phyloP scores from a whole-genome alignment of 2,797 vertebrate genomes.

The Australoheros facetus region DNA sequence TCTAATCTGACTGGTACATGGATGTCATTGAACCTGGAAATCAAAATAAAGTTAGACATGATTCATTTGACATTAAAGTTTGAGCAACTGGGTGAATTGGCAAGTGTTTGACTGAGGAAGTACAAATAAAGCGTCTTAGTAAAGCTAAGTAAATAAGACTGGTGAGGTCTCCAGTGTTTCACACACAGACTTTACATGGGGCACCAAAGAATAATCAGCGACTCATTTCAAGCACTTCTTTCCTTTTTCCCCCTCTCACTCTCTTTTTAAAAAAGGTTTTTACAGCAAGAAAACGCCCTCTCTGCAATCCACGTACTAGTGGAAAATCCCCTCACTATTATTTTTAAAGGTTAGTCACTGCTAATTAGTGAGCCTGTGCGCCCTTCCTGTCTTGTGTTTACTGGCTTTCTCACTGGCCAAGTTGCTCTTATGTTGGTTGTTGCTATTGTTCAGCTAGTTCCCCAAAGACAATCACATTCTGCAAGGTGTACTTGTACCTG shows the following conservation, averaged over 20 bases:
- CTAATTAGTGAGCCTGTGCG: neutral
- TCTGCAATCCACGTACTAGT: neutral
- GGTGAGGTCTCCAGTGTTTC: neutral
- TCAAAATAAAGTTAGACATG: neutral
- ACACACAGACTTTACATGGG: neutral
- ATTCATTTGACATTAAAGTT: neutral
- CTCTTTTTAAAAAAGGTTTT: neutral
- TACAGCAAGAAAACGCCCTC: neutral
- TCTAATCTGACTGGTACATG: conserved; percentile 98
- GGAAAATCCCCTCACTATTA: neutral
- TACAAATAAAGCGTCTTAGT: neutral
- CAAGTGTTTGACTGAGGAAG: too few relatives aligned
- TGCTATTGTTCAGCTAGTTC: neutral
- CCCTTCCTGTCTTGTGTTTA: neutral
- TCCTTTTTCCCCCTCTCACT: neutral
- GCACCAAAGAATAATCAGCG: neutral
- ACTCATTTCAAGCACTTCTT: neutral
- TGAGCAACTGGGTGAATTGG: neutral
- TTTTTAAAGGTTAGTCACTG: neutral
- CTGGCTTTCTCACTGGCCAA: neutral
- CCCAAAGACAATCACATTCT: neutral
- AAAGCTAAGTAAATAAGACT: neutral
- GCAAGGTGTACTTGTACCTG: neutral
- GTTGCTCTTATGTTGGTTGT: neutral
- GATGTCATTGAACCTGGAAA: conserved; percentile 95